These are phyloP conservation scores for Rhagonycha fulva DNA, from an alignment of 2,888 invertebrate species.

Conservation along the genomic window DNA sequence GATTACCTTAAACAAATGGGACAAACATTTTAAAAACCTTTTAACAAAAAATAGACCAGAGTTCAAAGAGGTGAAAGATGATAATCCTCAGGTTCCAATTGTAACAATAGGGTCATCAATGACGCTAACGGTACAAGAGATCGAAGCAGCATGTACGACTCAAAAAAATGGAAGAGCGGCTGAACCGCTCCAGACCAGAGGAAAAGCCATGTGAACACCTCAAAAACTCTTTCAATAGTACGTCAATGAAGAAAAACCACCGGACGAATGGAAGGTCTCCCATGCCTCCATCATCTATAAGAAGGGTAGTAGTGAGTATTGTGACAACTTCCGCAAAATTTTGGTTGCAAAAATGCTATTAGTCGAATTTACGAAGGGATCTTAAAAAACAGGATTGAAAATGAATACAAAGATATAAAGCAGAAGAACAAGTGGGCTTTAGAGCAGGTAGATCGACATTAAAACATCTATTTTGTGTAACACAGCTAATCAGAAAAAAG, in stretches of 20 bases:
- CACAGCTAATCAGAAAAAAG: neutral
- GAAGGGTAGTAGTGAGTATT: too few relatives aligned
- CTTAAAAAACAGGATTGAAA: neutral
- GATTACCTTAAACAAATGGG: neutral
- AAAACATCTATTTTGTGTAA: neutral
- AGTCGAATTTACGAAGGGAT: neutral
- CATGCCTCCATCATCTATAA: neutral
- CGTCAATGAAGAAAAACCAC: neutral
- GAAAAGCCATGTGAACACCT: too few relatives aligned
- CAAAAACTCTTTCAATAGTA: neutral
- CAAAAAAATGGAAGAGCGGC: too few relatives aligned
- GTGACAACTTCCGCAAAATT: neutral
- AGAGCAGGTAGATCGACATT: neutral
- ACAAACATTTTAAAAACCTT: neutral
- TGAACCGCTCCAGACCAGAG: too few relatives aligned
- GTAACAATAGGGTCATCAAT: too few relatives aligned
- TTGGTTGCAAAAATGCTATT: neutral
- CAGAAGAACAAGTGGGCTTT: neutral
- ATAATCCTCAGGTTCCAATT: neutral
- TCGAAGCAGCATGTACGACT: too few relatives aligned
- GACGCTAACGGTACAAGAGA: too few relatives aligned
- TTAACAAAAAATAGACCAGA: neutral
- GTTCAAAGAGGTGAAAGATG: neutral
- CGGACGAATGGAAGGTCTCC: neutral
- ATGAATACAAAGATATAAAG: neutral